Conservation (phyloP, 2,888 invertebrate species). For the Amaurobius ferox region DNA sequence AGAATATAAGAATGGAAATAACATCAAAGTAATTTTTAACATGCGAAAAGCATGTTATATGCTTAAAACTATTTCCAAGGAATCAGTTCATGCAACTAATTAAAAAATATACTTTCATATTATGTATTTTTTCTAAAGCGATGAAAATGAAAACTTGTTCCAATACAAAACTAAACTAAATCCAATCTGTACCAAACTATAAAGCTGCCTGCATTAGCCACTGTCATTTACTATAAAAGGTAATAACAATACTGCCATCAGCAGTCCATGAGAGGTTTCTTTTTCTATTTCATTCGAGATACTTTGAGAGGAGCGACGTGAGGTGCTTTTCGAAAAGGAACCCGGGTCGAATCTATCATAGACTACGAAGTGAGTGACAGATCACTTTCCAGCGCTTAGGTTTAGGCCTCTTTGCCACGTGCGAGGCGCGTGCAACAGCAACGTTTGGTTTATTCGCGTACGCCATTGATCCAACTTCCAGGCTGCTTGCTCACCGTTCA, state of each 20-base stretch:
- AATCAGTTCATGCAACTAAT: too few relatives aligned
- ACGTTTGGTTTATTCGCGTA: constrained; percentile 26
- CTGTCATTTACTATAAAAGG: constrained; percentile 22
- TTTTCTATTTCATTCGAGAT: constrained; percentile 36
- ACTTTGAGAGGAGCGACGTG: constrained; percentile 51
- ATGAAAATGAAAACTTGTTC: too few relatives aligned
- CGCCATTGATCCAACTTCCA: constrained; percentile 12
- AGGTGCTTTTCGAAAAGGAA: constrained; percentile 52
- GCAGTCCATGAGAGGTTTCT: not conserved
- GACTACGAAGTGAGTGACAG: constrained; percentile 43
- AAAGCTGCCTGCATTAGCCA: not conserved
- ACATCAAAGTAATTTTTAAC: too few relatives aligned
- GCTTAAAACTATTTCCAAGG: too few relatives aligned
- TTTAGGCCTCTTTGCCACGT: constrained; percentile 28
- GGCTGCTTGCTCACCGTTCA: not conserved
- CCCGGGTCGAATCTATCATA: constrained; percentile 23
- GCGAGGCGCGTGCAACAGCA: constrained; percentile 41
- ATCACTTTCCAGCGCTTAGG: constrained; percentile 17
- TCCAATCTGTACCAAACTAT: too few relatives aligned
- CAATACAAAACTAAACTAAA: too few relatives aligned
- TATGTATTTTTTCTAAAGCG: too few relatives aligned
- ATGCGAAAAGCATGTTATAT: too few relatives aligned
- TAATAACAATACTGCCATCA: not conserved
- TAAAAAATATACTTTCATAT: too few relatives aligned
- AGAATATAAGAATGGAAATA: too few relatives aligned